Base-by-base conservation (phyloP, 2,888 invertebrate genomes). In the Tetragnatha montana region DNA sequence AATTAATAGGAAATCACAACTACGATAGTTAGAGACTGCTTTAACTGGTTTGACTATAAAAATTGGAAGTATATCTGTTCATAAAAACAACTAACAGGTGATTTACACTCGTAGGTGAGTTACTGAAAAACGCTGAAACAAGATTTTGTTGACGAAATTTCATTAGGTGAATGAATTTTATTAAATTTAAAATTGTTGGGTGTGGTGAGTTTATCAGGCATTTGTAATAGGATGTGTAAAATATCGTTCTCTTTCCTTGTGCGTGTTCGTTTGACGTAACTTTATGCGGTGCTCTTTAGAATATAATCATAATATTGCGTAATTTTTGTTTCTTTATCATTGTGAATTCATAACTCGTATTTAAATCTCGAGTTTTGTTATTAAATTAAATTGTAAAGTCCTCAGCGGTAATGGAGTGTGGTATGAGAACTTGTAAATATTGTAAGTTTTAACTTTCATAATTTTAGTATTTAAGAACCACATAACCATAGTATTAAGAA, bases 21-120 rank as follows among this genome's bases (percentile, higher is more conserved):
- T 69, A 8, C 8, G 76, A 75, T 84, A 86, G 74, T 74, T 70
- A 75, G 50, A 1, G 49, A 17, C 70, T 8, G 6, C 14, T 70
- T n/a, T 47, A 76, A 76, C 87, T 69, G 21, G 81, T 73, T 81
- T 6, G 3, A 14, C 68, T 69, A 69, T 73, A 85, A 85, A 75
- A 71, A 78, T 85, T 70, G 85, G 78, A 22, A 85, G 78, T 85
- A 51, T 4, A 14, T 71, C 22, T 4, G 1, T 70, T 78, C 35
- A 60, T 21, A 60, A 19, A 21, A 12, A 60, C 17, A 51, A 51
- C 60, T 60, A 74, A 21, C 51, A 14, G 50, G 51, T 35, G 73
- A 50, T 22, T 68, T 17, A 75, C n/a, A 47, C 19, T 71, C 70
- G 71, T 49, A 51, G 21, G 85, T 85, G 68, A 70, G 70, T 51